Evolutionary conservation across 2,888 invertebrate species (phyloP).

Genomic region (Macrophya annulata): DNA sequence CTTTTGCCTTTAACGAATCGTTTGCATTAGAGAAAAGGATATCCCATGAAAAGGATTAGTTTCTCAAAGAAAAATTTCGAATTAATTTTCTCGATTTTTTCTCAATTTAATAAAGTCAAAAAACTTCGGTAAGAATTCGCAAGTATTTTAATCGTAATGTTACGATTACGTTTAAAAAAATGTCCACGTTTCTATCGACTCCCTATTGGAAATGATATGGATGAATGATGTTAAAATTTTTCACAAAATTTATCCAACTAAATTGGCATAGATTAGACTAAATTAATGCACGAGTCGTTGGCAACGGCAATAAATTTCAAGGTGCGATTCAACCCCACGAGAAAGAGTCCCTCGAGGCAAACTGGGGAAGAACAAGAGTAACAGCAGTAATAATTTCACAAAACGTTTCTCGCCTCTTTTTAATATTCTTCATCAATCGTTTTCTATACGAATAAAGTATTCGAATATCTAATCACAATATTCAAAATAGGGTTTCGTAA

Average conservation of each 20-base stretch:
- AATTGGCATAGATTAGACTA: slow-evolving; percentile 33
- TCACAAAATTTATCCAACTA: slow-evolving; percentile 13
- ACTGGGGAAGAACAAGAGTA: slow-evolving; percentile 15
- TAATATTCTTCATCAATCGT: slow-evolving; percentile 46
- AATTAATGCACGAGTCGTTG: slow-evolving; percentile 37
- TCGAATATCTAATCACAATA: background rate
- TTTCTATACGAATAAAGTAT: slow-evolving; percentile 2
- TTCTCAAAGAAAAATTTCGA: background rate
- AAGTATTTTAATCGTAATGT: background rate
- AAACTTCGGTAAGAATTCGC: background rate
- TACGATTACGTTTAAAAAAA: background rate
- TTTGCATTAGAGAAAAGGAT: background rate
- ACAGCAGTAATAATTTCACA: slow-evolving; percentile 25
- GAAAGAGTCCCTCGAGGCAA: slow-evolving; percentile 44
- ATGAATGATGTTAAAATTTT: background rate
- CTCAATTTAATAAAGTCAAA: background rate
- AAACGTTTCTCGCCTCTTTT: slow-evolving; percentile 37
- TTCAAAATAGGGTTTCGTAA: background rate
- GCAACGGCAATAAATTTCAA: slow-evolving; percentile 29
- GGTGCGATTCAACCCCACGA: slow-evolving; percentile 36
- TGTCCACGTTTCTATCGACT: background rate
- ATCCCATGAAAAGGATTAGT: background rate
- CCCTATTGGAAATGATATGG: background rate
- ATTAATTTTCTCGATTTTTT: background rate
- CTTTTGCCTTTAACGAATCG: background rate